These are phyloP conservation scores for Sebastes iracundus DNA, from an alignment of 2,797 vertebrate genomes.

Conservation along the genomic window DNA sequence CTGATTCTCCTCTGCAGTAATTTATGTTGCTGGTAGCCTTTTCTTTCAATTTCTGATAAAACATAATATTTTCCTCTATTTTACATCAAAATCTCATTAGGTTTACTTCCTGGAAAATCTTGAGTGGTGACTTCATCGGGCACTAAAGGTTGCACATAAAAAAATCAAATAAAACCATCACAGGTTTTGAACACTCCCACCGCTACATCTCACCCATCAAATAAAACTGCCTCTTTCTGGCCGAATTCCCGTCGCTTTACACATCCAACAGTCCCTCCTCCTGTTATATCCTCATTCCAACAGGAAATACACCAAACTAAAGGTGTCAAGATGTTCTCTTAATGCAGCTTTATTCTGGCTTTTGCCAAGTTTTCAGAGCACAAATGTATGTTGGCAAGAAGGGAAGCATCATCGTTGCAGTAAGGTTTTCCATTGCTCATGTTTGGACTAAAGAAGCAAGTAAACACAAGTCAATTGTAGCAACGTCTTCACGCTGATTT, in stretches of 20 bases:
- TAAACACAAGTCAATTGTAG: background rate
- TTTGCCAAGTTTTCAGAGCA: background rate
- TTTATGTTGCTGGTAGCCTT: background rate
- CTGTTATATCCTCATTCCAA: slow-evolving; percentile 4
- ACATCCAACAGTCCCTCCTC: slow-evolving; percentile 1
- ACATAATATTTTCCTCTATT: background rate
- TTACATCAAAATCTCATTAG: slow-evolving; percentile 6
- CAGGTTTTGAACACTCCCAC: slow-evolving; percentile 23
- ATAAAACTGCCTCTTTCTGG: slow-evolving; percentile 42
- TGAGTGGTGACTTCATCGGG: slow-evolving; percentile 51
- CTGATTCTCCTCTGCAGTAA: background rate
- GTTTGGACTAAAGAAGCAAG: slow-evolving; percentile 3
- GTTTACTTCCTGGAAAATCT: slow-evolving; percentile 18
- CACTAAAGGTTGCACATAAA: slow-evolving; percentile 38
- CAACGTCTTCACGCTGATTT: slow-evolving; percentile 12
- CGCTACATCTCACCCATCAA: slow-evolving; percentile 25
- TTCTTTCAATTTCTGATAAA: background rate
- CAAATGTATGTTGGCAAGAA: background rate
- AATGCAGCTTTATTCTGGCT: background rate
- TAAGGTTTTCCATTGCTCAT: slow-evolving; percentile 1
- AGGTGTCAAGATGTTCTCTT: slow-evolving; percentile 21
- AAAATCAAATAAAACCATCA: slow-evolving; percentile 45
- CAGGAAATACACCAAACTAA: slow-evolving; percentile 10
- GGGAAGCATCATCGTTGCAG: background rate
- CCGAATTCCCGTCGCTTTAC: slow-evolving; percentile 2